Evolutionary conservation across 1,140 invertebrate species (phyloP).

Genomic region (Chionoecetes opilio): DNA sequence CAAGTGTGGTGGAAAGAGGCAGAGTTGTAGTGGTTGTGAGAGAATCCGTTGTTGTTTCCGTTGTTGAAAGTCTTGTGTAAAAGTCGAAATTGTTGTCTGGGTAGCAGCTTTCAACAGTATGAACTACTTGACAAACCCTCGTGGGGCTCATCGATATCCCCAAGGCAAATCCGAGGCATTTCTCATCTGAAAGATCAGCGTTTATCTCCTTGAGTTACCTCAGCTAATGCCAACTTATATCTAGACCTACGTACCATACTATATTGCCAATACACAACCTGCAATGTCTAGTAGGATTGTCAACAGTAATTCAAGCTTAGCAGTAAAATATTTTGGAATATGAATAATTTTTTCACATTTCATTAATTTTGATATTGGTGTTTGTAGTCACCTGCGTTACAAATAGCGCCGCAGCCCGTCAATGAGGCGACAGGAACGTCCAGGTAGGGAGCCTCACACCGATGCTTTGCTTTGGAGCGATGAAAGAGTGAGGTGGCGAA

Average conservation of each 20-base stretch:
- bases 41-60: background rate
- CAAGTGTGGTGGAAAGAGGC: background rate
- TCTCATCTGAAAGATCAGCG: background rate
- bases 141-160: background rate
- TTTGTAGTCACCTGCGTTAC: background rate
- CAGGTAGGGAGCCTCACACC: background rate
- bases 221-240: no score
- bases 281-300: no score
- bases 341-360: no score
- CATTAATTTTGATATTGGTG: no score
- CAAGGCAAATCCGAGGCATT: background rate
- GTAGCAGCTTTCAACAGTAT: background rate
- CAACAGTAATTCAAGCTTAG: no score
- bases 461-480: background rate
- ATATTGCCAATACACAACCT: no score
- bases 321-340: no score
- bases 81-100: background rate
- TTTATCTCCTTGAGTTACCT: no score
- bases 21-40: background rate
- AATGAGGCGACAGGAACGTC: background rate
- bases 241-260: no score
- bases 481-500: background rate
- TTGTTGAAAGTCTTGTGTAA: background rate
- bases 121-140: background rate
- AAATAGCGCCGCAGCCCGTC: background rate